A percentile compares a stretch with the other conserved stretches of the same genome.
Conservation (phyloP, 1,140 invertebrate species). For the Bacillus rossius region DNA sequence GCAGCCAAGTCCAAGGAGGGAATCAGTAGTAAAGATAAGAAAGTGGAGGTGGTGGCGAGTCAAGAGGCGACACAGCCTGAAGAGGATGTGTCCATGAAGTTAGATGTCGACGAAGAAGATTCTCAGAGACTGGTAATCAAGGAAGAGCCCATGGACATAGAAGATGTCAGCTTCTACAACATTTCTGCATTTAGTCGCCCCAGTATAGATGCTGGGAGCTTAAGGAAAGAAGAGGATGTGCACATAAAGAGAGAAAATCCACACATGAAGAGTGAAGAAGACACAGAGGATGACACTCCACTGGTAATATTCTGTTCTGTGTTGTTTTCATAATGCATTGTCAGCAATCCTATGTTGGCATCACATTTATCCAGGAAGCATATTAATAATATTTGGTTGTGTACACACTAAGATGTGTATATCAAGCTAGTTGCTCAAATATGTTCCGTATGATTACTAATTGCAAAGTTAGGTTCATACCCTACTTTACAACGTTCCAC, state of each 20-base stretch:
- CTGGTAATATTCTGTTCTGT: constrained; percentile 58
- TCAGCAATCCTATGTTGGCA: too few relatives aligned
- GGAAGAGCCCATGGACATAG: neutral
- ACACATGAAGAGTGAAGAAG: constrained; percentile 43
- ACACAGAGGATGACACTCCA: constrained; percentile 72
- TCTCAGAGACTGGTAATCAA: neutral
- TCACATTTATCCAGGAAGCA: too few relatives aligned
- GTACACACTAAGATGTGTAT: too few relatives aligned
- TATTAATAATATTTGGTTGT: too few relatives aligned
- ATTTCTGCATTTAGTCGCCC: neutral
- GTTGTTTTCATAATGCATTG: too few relatives aligned
- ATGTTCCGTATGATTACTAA: too few relatives aligned
- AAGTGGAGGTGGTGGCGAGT: neutral
- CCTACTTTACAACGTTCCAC: too few relatives aligned
- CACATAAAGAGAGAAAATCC: constrained; percentile 18
- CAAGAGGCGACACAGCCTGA: neutral
- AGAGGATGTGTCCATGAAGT: constrained; percentile 8
- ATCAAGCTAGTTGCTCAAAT: too few relatives aligned
- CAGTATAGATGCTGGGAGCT: too few relatives aligned
- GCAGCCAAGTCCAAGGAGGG: constrained; percentile 13
- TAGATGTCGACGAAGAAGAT: constrained; percentile 2
- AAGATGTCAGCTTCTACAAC: neutral
- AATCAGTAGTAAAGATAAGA: neutral
- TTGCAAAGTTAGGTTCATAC: too few relatives aligned
- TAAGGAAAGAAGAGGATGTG: neutral